phyloP scores from a whole-genome alignment of 2,113 vertebrate species.

The Chaetura pelagica region DNA sequence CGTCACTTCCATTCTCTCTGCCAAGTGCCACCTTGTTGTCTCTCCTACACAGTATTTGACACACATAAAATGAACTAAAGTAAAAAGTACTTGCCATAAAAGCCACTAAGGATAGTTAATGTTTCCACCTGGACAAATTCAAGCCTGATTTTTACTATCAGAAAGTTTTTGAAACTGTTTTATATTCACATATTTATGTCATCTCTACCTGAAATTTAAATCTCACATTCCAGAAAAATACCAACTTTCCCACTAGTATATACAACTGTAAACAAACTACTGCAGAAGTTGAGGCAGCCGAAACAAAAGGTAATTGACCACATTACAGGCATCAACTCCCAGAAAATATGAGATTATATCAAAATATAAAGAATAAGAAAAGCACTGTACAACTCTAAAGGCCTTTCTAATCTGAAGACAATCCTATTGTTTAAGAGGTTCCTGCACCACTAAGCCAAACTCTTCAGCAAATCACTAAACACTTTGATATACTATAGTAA shows the following conservation, averaged over 20 bases:
- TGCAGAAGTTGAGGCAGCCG: neutral
- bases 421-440: neutral
- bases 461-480: neutral
- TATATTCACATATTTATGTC: neutral
- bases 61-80: neutral
- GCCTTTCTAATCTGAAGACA: neutral
- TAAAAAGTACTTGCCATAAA: neutral
- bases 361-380: neutral
- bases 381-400: neutral
- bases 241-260: neutral
- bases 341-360: neutral
- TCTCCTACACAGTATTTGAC: neutral
- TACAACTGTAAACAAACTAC: neutral
- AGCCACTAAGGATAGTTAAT: neutral
- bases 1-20: neutral
- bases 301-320: neutral
- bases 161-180: neutral
- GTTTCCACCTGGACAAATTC: neutral
- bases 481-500: neutral
- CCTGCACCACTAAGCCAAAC: neutral
- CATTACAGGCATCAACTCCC: neutral
- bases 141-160: neutral
- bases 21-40: neutral
- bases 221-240: neutral
- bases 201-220: neutral